Base-by-base conservation (phyloP, 2,113 vertebrate genomes). In the Hydrolagus affinis region DNA sequence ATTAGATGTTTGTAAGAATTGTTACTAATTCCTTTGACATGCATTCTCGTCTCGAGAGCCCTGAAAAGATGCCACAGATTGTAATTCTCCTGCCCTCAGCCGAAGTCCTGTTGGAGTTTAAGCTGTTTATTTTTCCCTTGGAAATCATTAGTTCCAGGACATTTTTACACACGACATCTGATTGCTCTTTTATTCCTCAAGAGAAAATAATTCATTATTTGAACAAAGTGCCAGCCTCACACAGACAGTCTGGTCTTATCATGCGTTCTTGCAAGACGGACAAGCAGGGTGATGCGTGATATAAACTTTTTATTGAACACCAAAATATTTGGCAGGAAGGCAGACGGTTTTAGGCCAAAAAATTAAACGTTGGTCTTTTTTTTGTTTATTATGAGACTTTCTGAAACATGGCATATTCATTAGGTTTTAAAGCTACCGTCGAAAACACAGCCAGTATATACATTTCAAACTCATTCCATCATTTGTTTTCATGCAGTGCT, bases 251-350 rank as follows among this genome's bases (percentile, higher is more conserved):
- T 83, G 19, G 60, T 83, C 60, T 83, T 83, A 83, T 83, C 60
- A 64, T 83, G 25, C 28, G 0, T 21, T 66, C 78, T 9, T 83
- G 60, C 62, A 83, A 83, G 78, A 83, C 78, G 66, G 78, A 83
- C 78, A 83, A 83, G 66, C 66, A 62, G 77, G 64, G 78, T 83
- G 78, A 66, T 83, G 19, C 78, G 66, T 66, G 78, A 83, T 83
- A 83, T 66, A 64, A 80, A 83, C 2, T 66, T 25, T n/a, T 32
- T 83, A 83, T 83, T 83, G 32, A 66, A 66, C 66, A 68, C 60
- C 78, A 83, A 83, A 83, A 83, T 83, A 83, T 66, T 83, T 83
- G 78, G 78, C 78, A 83, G 17, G 1, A 83, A 32, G 25, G 78
- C 78, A 66, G 66, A 83, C 28, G 11, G 25, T 66, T 83, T 83